Percentiles rank a stretch among this genome's conserved stretches.
Evolutionary conservation across 2,113 vertebrate species (phyloP).

Genomic region (Oreotrochilus melanogaster): DNA sequence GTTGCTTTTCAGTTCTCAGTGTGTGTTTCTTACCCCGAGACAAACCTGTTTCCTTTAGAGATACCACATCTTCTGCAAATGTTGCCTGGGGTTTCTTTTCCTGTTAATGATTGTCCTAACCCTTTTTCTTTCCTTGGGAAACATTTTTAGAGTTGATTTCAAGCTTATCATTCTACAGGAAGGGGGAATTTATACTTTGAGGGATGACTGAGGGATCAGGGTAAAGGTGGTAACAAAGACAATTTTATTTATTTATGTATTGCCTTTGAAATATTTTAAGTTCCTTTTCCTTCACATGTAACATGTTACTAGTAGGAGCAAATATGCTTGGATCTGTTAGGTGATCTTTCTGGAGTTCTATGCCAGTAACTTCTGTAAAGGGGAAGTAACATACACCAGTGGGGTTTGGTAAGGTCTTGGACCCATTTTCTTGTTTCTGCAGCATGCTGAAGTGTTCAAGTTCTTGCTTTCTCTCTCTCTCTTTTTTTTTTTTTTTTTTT

Average conservation of each 20-base stretch:
- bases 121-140: not conserved
- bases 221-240: not conserved
- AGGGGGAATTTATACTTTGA: not conserved
- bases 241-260: not conserved
- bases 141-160: not conserved
- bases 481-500: not conserved
- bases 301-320: not conserved
- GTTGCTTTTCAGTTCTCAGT: not conserved
- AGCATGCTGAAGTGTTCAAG: not conserved
- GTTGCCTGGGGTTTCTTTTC: not conserved
- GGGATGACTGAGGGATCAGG: not conserved
- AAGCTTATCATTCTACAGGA: not conserved
- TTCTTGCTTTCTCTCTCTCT: not conserved
- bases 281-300: not conserved
- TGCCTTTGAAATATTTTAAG: not conserved
- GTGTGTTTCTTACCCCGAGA: not conserved
- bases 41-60: constrained; percentile 11
- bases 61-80: not conserved
- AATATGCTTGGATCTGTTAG: rapidly evolving
- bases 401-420: not conserved
- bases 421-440: not conserved
- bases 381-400: rapidly evolving
- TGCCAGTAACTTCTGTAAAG: not conserved
- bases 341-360: not conserved
- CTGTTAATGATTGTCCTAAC: not conserved